Conservation (phyloP, 2,797 vertebrate genomes). For the Lateolabrax maculatus region DNA sequence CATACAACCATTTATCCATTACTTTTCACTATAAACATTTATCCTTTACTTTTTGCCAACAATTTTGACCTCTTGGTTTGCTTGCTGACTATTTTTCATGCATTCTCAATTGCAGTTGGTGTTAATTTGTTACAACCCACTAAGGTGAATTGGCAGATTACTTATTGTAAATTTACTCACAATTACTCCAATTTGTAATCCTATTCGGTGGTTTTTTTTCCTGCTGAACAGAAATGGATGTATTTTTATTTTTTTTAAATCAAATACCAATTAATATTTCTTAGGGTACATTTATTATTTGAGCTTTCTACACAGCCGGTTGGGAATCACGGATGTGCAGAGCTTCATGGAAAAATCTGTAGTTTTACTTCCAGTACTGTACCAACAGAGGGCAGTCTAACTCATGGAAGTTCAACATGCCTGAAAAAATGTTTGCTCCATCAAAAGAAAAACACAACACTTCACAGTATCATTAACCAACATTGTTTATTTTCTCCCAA, state of each 20-base stretch:
- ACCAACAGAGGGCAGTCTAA: slow-evolving; percentile 71
- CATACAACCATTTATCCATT: background rate
- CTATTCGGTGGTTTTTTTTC: background rate
- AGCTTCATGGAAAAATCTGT: background rate
- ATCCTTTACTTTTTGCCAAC: background rate
- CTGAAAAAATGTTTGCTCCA: background rate
- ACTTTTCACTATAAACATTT: background rate
- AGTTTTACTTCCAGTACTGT: background rate
- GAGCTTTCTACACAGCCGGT: background rate
- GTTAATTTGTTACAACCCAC: background rate
- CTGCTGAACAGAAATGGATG: too few species aligned
- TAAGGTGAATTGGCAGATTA: background rate
- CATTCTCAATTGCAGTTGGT: background rate
- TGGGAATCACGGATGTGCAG: background rate
- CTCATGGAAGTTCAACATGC: background rate
- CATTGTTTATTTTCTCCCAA: slow-evolving; percentile 87
- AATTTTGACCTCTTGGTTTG: background rate
- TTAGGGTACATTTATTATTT: background rate
- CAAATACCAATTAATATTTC: background rate
- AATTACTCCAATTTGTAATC: too few species aligned
- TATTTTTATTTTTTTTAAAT: background rate
- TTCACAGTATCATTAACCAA: slow-evolving; percentile 77
- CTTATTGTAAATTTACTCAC: too few species aligned
- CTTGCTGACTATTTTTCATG: background rate
- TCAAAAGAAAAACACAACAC: too few species aligned